Conservation (phyloP, 1,140 invertebrate genomes). For the Penaeus indicus region DNA sequence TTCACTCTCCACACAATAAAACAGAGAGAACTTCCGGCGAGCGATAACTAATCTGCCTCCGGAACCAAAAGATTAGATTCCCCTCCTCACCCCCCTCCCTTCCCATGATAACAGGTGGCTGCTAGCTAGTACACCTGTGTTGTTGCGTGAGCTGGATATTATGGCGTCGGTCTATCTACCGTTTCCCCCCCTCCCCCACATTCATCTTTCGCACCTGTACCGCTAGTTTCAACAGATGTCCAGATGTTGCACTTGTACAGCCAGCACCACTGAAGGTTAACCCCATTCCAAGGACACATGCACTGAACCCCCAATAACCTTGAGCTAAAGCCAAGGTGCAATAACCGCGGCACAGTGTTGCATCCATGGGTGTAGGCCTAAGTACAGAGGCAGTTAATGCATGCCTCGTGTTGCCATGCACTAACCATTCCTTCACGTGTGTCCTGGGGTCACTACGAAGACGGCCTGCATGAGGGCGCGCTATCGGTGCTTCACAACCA, state of each 20-base stretch:
- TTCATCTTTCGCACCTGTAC: conserved; percentile 5
- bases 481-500: neutral
- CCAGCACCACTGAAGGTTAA: too few species aligned
- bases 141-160: conserved; percentile 21
- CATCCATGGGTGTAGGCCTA: too few species aligned
- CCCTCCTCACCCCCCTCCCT: conserved; percentile 14
- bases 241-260: too few species aligned
- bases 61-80: conserved; percentile 36
- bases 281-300: too few species aligned
- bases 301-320: too few species aligned
- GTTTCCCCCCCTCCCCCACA: neutral
- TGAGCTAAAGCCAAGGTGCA: too few species aligned
- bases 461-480: neutral
- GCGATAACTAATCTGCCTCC: conserved; percentile 4
- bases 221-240: too few species aligned
- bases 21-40: conserved; percentile 18
- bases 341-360: too few species aligned
- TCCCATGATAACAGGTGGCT: conserved; percentile 17
- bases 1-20: conserved; percentile 2
- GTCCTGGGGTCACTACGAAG: neutral
- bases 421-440: conserved; percentile 36
- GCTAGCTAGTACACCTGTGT: neutral
- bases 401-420: neutral
- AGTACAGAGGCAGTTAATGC: neutral
- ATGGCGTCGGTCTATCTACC: neutral